Base-by-base conservation (phyloP, 2,888 invertebrate genomes). In the Dasysyrphus tricinctus region DNA sequence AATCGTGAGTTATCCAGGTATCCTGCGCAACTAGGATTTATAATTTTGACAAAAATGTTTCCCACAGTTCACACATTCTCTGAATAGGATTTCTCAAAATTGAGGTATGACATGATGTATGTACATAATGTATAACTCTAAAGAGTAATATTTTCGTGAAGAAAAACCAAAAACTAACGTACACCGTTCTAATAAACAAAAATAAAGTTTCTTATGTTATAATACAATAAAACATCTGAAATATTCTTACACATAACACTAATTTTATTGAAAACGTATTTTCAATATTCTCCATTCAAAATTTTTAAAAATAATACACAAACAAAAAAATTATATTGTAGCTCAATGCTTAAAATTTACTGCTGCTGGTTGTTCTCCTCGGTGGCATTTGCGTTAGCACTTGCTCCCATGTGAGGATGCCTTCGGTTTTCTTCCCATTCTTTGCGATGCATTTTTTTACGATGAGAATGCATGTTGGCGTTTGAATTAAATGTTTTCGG, bases 401-500 rank as follows among this genome's bases (percentile, higher is more conserved):
- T 32, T 1, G 81, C 42, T 12, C 81, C 86, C 81, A 87, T 77
- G 34, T 87, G 81, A n/a, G 86, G 86, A 42, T 88, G 63, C 37
- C 88, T 5, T 61, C 88, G 69, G 67, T 86, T 88, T 75, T 90
- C 91, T 63, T 91, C 91, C 91, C 91, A 91, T 79, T 92, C 92
- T 47, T 90, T 90, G 24, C 90, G 91, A 75, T 92, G 91, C 80
- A 89, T 88, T 75, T 91, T 91, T 87, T 91, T 91, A 39, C 91
- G 90, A 88, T 91, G 91, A 0, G 90, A 89, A 80, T 91, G 90
- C 91, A 91, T 90, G 76, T 91, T 91, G 2, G 90, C 91, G 85
- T 90, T 90, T 14, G 91, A 91, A 72, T 90, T 91, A 72, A 91
- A 91, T 7, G 91, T 91, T 88, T 90, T 90, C 14, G 90, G 90